phyloP scores from a whole-genome alignment of 2,888 invertebrate genomes.

The Dorcus parallelipipedus region DNA sequence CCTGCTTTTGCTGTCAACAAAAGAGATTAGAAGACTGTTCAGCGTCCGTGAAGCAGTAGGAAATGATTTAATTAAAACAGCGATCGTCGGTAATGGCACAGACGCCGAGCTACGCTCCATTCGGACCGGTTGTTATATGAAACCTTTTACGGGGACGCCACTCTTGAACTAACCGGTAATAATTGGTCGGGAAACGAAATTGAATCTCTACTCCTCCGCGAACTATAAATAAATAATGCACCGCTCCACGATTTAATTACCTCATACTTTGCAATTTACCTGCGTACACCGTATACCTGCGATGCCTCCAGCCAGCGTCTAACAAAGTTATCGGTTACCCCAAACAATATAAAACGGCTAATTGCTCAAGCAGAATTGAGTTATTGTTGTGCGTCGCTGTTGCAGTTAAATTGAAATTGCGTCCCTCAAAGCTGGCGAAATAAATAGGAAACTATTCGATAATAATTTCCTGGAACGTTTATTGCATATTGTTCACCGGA shows the following conservation, averaged over 20 bases:
- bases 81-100: constrained; percentile 30
- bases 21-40: constrained; percentile 8
- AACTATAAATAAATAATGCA: constrained; percentile 18
- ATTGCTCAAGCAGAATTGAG: constrained; percentile 1
- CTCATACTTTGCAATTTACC: neutral
- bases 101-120: constrained; percentile 19
- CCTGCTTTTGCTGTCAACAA: constrained; percentile 12
- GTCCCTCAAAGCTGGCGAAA: neutral
- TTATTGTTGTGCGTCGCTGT: neutral
- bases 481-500: neutral
- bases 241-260: neutral
- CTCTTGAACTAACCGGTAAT: constrained; percentile 27
- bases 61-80: constrained; percentile 36
- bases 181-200: constrained; percentile 22
- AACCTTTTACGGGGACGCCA: constrained; percentile 28
- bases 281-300: neutral
- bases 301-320: neutral
- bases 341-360: neutral
- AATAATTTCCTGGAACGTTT: neutral
- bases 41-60: constrained; percentile 27
- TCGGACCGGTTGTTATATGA: constrained; percentile 22
- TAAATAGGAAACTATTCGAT: neutral
- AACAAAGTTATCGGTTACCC: neutral
- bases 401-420: neutral
- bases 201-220: constrained; percentile 20